A percentile compares a stretch with the other conserved stretches of the same genome.
Conservation (phyloP, 2,797 vertebrate species). For the Ctenopoma kingsleyae region DNA sequence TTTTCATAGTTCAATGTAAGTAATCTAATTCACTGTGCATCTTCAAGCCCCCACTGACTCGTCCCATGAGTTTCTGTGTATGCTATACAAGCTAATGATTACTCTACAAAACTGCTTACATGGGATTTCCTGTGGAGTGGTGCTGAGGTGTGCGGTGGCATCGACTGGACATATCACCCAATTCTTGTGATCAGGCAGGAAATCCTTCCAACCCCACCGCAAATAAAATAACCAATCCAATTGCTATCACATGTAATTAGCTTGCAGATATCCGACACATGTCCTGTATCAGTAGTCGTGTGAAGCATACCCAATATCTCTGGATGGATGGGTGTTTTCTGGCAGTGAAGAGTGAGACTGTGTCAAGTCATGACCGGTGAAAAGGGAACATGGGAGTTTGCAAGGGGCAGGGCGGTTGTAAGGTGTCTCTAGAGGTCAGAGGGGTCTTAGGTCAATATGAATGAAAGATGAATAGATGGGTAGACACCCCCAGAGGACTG, state of each 20-base stretch:
- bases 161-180: not conserved
- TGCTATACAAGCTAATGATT: conserved; percentile 6
- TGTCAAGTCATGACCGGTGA: conserved; percentile 62
- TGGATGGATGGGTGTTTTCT: conserved; percentile 27
- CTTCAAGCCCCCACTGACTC: too few relatives aligned
- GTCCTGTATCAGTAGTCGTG: conserved; percentile 40
- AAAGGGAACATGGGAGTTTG: conserved; percentile 9
- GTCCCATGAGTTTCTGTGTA: too few relatives aligned
- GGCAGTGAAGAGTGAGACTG: conserved; percentile 40
- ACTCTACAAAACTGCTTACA: conserved; percentile 35
- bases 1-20: too few relatives aligned
- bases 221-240: conserved; percentile 26
- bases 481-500: conserved; percentile 43
- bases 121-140: conserved; percentile 8
- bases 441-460: conserved; percentile 57
- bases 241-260: conserved; percentile 31
- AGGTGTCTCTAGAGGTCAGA: conserved; percentile 38
- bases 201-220: not conserved
- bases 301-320: conserved; percentile 46
- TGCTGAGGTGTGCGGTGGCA: not conserved
- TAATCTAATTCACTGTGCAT: too few relatives aligned
- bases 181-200: conserved; percentile 23
- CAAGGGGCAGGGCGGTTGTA: conserved; percentile 36
- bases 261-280: conserved; percentile 41
- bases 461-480: conserved; percentile 52